Conservation (phyloP, 2,797 vertebrate species). For the Helicolenus hilgendorfi region DNA sequence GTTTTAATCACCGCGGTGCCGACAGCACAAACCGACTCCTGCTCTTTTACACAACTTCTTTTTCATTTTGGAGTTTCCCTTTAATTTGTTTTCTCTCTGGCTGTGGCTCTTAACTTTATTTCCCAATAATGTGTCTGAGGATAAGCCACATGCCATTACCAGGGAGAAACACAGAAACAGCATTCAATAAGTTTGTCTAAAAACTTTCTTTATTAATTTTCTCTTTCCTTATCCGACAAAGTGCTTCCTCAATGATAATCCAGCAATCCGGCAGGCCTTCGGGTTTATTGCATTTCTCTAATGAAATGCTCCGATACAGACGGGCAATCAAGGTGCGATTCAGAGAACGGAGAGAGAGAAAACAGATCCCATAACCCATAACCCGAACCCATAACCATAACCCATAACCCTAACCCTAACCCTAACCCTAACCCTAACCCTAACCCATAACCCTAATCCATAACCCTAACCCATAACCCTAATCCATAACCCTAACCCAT, state of each 20-base stretch:
- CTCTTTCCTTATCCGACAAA: conserved; percentile 79
- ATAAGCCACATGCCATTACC: conserved; percentile 78
- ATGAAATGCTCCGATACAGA: conserved; percentile 86
- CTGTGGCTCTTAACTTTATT: conserved; percentile 73
- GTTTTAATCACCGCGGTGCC: conserved; percentile 69
- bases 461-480: no score
- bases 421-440: no score
- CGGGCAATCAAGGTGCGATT: conserved; percentile 75
- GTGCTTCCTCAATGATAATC: conserved; percentile 85
- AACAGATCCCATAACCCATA: no score
- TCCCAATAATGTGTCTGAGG: conserved; percentile 74
- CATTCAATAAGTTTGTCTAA: conserved; percentile 74
- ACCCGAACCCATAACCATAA: no score
- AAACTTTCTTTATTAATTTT: conserved; percentile 86
- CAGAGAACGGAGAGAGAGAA: conserved; percentile 39
- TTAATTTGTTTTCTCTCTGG: conserved; percentile 83
- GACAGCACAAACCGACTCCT: conserved; percentile 60
- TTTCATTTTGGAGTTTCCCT: conserved; percentile 69
- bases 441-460: no score
- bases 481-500: no score
- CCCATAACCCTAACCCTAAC: no score
- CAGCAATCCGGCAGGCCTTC: conserved; percentile 77
- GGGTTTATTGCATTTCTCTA: conserved; percentile 89
- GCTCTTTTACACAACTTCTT: conserved; percentile 56
- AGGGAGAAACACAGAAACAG: conserved; percentile 35